These are phyloP conservation scores for Macrochelys suwanniensis DNA, from an alignment of 2,797 vertebrate genomes.

Conservation along the genomic window DNA sequence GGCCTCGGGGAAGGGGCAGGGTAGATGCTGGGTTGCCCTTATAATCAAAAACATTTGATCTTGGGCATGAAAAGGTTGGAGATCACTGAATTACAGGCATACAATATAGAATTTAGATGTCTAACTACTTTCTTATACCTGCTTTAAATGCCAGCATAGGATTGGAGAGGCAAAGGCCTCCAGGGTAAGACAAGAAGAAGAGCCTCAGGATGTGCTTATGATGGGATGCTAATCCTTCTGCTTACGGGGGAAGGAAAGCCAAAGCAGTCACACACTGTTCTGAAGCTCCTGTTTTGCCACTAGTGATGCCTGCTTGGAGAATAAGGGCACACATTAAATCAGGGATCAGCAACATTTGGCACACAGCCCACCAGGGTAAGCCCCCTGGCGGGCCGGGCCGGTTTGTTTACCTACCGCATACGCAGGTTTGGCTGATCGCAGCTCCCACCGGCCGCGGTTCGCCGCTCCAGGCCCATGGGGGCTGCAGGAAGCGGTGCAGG, in stretches of 20 bases:
- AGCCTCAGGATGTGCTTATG: constrained; percentile 6
- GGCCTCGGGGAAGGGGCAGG: no score
- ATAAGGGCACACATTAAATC: not conserved
- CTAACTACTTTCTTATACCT: constrained; percentile 21
- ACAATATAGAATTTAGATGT: constrained; percentile 48
- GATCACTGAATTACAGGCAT: not conserved
- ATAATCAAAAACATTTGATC: no score
- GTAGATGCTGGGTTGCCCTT: no score
- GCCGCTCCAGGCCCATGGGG: no score
- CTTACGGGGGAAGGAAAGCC: not conserved
- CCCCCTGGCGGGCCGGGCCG: no score
- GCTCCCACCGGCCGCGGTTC: no score
- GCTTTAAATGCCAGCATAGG: constrained; percentile 50
- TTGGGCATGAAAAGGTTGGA: no score
- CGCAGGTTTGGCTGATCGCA: no score
- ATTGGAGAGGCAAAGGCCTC: not conserved
- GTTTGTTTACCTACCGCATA: no score
- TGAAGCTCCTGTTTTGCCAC: not conserved
- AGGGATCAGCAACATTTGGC: no score
- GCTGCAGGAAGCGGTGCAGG: no score
- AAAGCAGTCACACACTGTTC: not conserved
- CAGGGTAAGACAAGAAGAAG: constrained; percentile 13
- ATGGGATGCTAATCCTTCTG: not conserved
- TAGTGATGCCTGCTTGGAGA: not conserved
- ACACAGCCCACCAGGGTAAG: no score